Evolutionary conservation across 2,888 invertebrate species (phyloP), one percentile per base, ranked within the genome.

Genomic region (Physocephala rufipes): DNA sequence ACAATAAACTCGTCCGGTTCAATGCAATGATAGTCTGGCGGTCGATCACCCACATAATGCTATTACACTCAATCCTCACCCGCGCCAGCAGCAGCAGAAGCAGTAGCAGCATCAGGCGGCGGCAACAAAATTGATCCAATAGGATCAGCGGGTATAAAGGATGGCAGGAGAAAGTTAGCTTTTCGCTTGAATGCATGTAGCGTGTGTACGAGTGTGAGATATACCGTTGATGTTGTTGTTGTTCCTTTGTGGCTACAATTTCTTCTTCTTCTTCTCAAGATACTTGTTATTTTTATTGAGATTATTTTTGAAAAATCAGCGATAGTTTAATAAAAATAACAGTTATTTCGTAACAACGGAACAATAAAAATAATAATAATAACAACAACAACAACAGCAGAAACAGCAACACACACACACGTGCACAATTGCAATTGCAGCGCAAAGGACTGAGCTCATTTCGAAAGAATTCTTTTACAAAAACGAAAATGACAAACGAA

Each of bases 111-210:
- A 21, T 12, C 12, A 12, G 45, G 64, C 64, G 12, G 43, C 63
- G 43, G 43, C 43, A 36, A 16, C n/a, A 45, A 5, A 2, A 16
- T 19, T 12, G 21, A 45, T 24, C 15, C 2, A 53, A 21, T 9
- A 9, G 58, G 58, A 58, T 28, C 28, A 15, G 36, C 36, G 36
- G 24, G n/a, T 21, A n/a, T 2, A 36, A 19, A 30, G 53, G 66
- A 67, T 58, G 45, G 58, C 24, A 43, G 19, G 24, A 74, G 66
- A 69, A 70, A 75, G 77, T 78, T 78, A 55, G 78, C 77, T 76
- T 77, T 78, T 78, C 73, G 78, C 81, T 81, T 82, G 80, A 81
- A 80, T 77, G 81, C 77, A 78, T 75, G 76, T 75, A 79, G 75
- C 76, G 76, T 76, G 74, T 72, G n/a, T n/a, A 9, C 36, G 36